A percentile compares a stretch with the other conserved stretches of the same genome.
These are phyloP conservation scores for Terrapene triunguis DNA, from an alignment of 2,113 vertebrate genomes.

Conservation along the genomic window DNA sequence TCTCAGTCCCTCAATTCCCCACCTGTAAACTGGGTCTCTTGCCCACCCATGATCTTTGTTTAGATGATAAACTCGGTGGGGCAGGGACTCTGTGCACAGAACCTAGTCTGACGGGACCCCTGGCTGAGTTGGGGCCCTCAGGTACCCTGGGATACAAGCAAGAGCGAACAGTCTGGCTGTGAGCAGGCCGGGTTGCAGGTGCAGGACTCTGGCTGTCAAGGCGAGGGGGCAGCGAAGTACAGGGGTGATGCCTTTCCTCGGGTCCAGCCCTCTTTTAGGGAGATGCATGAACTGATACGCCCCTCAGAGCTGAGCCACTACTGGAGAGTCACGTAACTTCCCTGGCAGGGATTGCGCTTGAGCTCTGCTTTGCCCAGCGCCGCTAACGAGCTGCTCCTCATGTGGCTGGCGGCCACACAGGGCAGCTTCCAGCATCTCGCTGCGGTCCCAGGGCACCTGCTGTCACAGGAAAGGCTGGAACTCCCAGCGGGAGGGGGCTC, in stretches of 20 bases:
- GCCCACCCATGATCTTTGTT: background rate
- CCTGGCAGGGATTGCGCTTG: too few relatives aligned
- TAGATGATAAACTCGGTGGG: background rate
- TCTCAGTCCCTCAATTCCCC: background rate
- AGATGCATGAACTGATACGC: too few relatives aligned
- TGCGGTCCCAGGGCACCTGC: background rate
- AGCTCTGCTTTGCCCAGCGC: background rate
- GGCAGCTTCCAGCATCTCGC: background rate
- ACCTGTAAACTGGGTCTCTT: background rate
- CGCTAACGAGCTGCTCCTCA: background rate
- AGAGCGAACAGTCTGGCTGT: background rate
- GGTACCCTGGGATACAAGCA: background rate
- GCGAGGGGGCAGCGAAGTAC: too few relatives aligned
- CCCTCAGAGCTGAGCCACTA: too few relatives aligned
- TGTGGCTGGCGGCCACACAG: accelerated
- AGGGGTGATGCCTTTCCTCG: too few relatives aligned
- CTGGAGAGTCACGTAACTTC: too few relatives aligned
- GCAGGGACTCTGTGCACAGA: too few relatives aligned
- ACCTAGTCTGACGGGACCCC: background rate
- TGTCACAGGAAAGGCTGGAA: too few relatives aligned
- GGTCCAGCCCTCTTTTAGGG: too few relatives aligned
- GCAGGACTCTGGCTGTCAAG: too few relatives aligned
- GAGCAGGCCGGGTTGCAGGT: too few relatives aligned
- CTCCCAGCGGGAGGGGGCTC: background rate
- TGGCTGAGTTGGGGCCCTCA: background rate